Evolutionary conservation across 1,140 invertebrate genomes (phyloP).

Genomic region (Spodoptera litura): DNA sequence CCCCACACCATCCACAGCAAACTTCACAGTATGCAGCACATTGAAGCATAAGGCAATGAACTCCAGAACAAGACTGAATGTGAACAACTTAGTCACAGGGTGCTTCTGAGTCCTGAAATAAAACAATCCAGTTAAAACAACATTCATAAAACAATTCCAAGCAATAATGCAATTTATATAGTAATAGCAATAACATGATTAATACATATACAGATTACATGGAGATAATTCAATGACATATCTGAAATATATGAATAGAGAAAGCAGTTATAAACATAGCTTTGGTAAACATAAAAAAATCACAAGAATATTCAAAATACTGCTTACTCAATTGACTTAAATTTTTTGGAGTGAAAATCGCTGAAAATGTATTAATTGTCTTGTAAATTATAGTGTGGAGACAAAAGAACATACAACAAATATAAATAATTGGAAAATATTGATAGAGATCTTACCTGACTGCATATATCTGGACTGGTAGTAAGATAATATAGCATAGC

Average conservation of each 20-base stretch:
- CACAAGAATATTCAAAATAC: slow-evolving; percentile 28
- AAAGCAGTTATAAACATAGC: slow-evolving; percentile 8
- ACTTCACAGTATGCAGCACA: slow-evolving; percentile 95
- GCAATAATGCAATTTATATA: slow-evolving; percentile 22
- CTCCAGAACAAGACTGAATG: slow-evolving; percentile 94
- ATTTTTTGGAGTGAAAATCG: slow-evolving; percentile 35
- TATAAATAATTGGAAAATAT: slow-evolving; percentile 4
- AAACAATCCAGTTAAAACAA: slow-evolving; percentile 14
- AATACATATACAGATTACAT: slow-evolving; percentile 13
- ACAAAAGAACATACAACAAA: background rate
- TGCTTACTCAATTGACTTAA: slow-evolving; percentile 35
- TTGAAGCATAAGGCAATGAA: slow-evolving; percentile 94
- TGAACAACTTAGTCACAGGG: slow-evolving; percentile 96
- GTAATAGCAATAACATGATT: slow-evolving; percentile 4
- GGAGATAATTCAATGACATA: background rate
- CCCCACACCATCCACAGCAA: slow-evolving; percentile 95
- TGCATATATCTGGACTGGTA: slow-evolving; percentile 96
- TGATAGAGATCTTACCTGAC: slow-evolving; percentile 83
- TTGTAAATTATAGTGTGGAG: slow-evolving; percentile 9
- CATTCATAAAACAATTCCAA: background rate
- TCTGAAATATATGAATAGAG: background rate
- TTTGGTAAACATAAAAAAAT: slow-evolving; percentile 17
- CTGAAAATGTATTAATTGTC: slow-evolving; percentile 26
- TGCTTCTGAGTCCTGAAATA: slow-evolving; percentile 92
- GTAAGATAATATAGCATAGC: slow-evolving; percentile 94